These are phyloP conservation scores for Marasmarcha lunaedactyla DNA, from an alignment of 2,888 invertebrate genomes.

Conservation along the genomic window DNA sequence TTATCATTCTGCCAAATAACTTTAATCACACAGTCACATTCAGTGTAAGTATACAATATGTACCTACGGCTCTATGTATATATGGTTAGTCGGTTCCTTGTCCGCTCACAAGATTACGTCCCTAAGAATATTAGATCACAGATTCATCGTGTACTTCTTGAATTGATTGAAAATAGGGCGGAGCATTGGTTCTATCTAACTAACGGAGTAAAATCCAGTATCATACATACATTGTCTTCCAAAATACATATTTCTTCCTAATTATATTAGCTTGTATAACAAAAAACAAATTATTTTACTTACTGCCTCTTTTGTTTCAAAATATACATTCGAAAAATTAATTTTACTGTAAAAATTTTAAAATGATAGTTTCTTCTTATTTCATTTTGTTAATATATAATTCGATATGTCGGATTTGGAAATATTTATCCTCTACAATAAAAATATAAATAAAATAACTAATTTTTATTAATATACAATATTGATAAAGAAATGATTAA, in stretches of 20 bases:
- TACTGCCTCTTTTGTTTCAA: background rate
- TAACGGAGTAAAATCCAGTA: background rate
- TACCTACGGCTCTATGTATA: slow-evolving; percentile 11
- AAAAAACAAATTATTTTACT: too few species aligned
- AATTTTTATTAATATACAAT: slow-evolving; percentile 23
- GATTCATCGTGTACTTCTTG: slow-evolving; percentile 61
- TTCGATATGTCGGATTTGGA: too few species aligned
- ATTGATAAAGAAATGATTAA: slow-evolving; percentile 47
- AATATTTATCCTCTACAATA: slow-evolving; percentile 26
- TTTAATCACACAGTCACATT: slow-evolving; percentile 22
- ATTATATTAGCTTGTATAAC: too few species aligned
- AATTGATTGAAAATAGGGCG: slow-evolving; percentile 40
- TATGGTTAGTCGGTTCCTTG: slow-evolving; percentile 15
- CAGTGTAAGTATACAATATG: slow-evolving; percentile 30
- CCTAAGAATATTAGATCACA: slow-evolving; percentile 62
- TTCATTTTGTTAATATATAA: too few species aligned
- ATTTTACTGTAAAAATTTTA: too few species aligned
- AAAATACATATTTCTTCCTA: too few species aligned
- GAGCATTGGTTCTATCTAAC: slow-evolving; percentile 26
- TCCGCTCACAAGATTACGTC: slow-evolving; percentile 37
- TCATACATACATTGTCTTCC: background rate
- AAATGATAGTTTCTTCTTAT: too few species aligned
- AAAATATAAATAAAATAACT: slow-evolving; percentile 20
- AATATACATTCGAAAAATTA: background rate
- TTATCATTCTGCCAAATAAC: slow-evolving; percentile 35